Evolutionary conservation across 2,113 vertebrate genomes (phyloP).

Genomic region (Stercorarius parasiticus): DNA sequence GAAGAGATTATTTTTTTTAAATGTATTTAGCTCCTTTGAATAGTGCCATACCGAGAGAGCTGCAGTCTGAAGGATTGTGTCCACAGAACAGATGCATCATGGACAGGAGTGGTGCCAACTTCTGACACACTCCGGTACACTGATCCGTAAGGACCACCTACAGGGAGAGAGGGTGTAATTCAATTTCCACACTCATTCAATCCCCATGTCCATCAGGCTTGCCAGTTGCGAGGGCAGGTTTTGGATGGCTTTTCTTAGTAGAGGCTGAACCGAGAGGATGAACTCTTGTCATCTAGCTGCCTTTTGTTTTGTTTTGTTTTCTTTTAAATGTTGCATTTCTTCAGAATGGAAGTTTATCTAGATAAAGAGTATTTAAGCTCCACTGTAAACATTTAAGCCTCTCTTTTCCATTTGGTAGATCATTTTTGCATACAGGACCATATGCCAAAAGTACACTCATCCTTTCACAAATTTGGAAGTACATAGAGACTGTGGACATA

Average conservation of each 20-base stretch:
- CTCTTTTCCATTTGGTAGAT: background rate
- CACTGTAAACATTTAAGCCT: background rate
- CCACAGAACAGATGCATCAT: background rate
- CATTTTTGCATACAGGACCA: background rate
- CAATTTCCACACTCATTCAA: background rate
- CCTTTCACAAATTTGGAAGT: background rate
- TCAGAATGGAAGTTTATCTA: background rate
- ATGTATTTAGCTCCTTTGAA: background rate
- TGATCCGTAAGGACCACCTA: background rate
- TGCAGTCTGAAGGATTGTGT: background rate
- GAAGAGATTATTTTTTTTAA: background rate
- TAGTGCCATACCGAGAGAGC: background rate
- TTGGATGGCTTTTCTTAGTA: background rate
- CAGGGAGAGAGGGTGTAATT: background rate
- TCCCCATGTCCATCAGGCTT: background rate
- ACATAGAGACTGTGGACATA: background rate
- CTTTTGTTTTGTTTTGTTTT: background rate
- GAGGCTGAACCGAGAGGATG: background rate
- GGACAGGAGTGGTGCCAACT: background rate
- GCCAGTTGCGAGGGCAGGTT: background rate
- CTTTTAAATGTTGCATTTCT: background rate
- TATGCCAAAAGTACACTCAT: background rate
- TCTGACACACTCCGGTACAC: background rate
- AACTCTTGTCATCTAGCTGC: background rate
- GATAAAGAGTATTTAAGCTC: background rate